Conservation (phyloP, 2,113 vertebrate species). For the Benitochromis conjunctus region DNA sequence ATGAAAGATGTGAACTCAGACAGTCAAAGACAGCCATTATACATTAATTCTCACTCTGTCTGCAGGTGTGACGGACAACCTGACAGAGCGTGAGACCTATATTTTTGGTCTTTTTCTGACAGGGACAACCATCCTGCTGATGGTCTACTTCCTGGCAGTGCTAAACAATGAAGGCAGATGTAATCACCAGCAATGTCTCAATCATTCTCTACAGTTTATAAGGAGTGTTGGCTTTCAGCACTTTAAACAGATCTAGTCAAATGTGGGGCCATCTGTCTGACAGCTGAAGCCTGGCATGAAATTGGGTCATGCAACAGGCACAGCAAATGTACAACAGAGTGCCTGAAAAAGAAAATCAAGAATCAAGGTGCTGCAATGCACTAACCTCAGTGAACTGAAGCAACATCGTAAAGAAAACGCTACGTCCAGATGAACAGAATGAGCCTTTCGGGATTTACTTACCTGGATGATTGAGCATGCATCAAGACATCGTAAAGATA, state of each 20-base stretch:
- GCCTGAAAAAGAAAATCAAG: background rate
- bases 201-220: slow-evolving; percentile 67
- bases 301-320: background rate
- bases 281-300: background rate
- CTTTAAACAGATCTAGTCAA: slow-evolving; percentile 57
- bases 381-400: background rate
- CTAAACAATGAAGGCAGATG: slow-evolving; percentile 77
- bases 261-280: background rate
- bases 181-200: slow-evolving; percentile 61
- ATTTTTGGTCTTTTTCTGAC: slow-evolving; percentile 71
- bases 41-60: background rate
- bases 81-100: slow-evolving; percentile 71
- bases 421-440: no score
- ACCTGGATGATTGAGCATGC: no score
- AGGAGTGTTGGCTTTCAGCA: slow-evolving; percentile 62
- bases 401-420: background rate
- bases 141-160: slow-evolving; percentile 83
- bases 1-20: background rate
- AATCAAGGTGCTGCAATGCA: background rate
- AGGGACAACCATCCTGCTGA: slow-evolving; percentile 47
- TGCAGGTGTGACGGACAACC: slow-evolving; percentile 80
- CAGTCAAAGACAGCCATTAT: background rate
- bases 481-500: background rate
- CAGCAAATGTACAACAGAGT: background rate
- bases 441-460: no score